These are phyloP conservation scores for Glaucopsyche alexis DNA, from an alignment of 2,888 invertebrate genomes.

Conservation along the genomic window DNA sequence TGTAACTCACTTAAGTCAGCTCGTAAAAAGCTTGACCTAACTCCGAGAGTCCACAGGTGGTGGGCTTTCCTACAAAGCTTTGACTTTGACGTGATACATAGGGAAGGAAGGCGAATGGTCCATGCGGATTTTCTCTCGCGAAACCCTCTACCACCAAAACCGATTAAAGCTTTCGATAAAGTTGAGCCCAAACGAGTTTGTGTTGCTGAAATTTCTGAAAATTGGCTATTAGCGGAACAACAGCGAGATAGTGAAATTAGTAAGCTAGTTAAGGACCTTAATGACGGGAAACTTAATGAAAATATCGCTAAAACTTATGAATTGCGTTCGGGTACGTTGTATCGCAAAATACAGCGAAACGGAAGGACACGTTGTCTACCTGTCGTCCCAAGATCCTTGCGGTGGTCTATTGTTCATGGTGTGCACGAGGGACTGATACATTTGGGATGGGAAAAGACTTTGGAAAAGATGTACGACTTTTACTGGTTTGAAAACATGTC, in stretches of 20 bases:
- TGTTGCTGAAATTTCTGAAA: background rate
- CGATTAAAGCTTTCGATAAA: too few relatives aligned
- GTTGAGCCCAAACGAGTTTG: background rate
- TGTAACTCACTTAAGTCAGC: conserved; percentile 41
- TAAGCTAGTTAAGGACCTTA: background rate
- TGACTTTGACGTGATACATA: conserved; percentile 37
- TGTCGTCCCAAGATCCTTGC: background rate
- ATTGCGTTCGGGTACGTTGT: background rate
- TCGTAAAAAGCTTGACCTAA: conserved; percentile 35
- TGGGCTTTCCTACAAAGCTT: conserved; percentile 40
- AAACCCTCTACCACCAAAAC: background rate
- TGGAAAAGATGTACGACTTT: conserved; percentile 33
- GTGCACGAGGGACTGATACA: conserved; percentile 38
- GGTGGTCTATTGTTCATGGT: conserved; percentile 32
- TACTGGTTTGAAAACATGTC: conserved; percentile 44
- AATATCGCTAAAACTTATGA: conserved; percentile 21
- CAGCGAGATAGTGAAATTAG: background rate
- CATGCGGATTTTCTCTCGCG: background rate
- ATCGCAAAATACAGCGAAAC: conserved; percentile 18
- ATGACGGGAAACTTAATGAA: background rate
- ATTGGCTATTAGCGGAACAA: conserved; percentile 36
- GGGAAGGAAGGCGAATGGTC: background rate
- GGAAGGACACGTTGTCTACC: conserved; percentile 9
- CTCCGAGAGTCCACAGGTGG: conserved; percentile 39
- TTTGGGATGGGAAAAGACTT: conserved; percentile 31